A percentile compares a stretch with the other conserved stretches of the same genome.
These are phyloP conservation scores for Cantharis lateralis DNA, from an alignment of 2,888 invertebrate species.

Conservation along the genomic window DNA sequence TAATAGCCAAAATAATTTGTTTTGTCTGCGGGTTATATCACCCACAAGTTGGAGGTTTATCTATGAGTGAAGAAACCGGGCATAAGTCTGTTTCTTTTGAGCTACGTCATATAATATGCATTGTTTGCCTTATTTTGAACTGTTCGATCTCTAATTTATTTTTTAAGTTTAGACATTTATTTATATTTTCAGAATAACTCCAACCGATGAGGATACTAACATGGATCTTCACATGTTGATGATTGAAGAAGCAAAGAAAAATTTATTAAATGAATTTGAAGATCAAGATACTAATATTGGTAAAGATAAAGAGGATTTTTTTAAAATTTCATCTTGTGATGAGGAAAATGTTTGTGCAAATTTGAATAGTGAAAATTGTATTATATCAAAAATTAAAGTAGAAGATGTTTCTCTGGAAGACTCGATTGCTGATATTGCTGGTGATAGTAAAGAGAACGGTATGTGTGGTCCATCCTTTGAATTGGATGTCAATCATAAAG, in stretches of 20 bases:
- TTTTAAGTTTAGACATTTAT: too few relatives aligned
- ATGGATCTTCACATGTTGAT: constrained; percentile 17
- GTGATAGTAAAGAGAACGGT: not conserved
- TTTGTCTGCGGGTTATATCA: too few relatives aligned
- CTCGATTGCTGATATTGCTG: not conserved
- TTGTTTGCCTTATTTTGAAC: too few relatives aligned
- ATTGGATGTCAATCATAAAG: not conserved
- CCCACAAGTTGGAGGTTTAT: too few relatives aligned
- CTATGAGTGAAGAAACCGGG: too few relatives aligned
- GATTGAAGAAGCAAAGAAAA: constrained; percentile 9
- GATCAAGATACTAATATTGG: constrained; percentile 7
- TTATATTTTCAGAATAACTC: constrained; percentile 17
- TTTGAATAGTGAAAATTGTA: not conserved
- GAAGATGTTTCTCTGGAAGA: constrained; percentile 13
- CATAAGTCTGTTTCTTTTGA: too few relatives aligned
- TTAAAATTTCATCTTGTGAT: not conserved
- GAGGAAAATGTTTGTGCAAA: not conserved
- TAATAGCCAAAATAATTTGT: too few relatives aligned
- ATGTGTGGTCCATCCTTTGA: not conserved
- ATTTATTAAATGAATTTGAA: not conserved
- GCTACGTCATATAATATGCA: too few relatives aligned
- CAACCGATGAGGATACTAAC: constrained; percentile 15
- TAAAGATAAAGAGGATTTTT: not conserved
- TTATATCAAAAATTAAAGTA: constrained; percentile 9
- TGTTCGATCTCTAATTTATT: too few relatives aligned